These are phyloP conservation scores for cat (Felis catus) DNA, from an alignment of 2,113 vertebrate genomes.

Conservation along the genomic window F.catus_Fca126_mat1.0 CM031425.1:5840001-5840500, in stretches of 20 bases:
- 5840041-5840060: conserved; percentile 5
- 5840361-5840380: too few species aligned
- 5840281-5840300: too few species aligned
- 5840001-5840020: not conserved
- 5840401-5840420: too few species aligned
- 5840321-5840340: too few species aligned
- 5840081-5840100: conserved; percentile 7
- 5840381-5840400: too few species aligned
- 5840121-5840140: not conserved
- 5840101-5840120: not conserved
- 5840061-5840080: not conserved
- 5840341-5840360: too few species aligned
- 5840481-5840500: too few species aligned
- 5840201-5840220: not conserved
- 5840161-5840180: not conserved
- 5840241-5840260: not conserved
- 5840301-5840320: too few species aligned
- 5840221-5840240: not conserved
- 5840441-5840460: too few species aligned
- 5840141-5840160: not conserved
- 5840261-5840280: not conserved
- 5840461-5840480: too few species aligned
- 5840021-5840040: not conserved
- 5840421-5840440: too few species aligned
- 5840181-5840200: conserved; percentile 25